Percentiles rank a stretch among this genome's conserved stretches.
phyloP scores from a whole-genome alignment of 2,888 invertebrate species.

The Drosophila mettleri region DNA sequence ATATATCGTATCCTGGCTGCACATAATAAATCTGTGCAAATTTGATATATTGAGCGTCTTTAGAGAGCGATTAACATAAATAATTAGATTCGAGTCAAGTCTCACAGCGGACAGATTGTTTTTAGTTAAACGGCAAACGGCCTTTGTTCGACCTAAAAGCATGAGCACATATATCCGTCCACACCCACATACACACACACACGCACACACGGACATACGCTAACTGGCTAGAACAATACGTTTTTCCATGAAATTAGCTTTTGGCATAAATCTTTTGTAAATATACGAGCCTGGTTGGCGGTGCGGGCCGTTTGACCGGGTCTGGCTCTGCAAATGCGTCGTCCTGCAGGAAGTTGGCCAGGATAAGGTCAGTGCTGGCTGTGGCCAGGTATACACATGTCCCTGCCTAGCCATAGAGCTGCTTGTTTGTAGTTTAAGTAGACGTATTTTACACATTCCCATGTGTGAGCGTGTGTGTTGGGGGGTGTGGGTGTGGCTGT shows the following conservation, averaged over 20 bases:
- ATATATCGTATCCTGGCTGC: slow-evolving; percentile 27
- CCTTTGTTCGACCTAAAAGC: slow-evolving; percentile 67
- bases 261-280: slow-evolving; percentile 77
- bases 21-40: slow-evolving; percentile 59
- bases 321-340: slow-evolving; percentile 36
- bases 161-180: slow-evolving; percentile 4
- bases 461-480: not conserved
- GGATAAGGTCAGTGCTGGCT: slow-evolving; percentile 37
- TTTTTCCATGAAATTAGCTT: slow-evolving; percentile 81
- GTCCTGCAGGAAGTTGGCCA: slow-evolving; percentile 28
- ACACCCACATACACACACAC: slow-evolving; percentile 9
- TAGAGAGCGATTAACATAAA: slow-evolving; percentile 81
- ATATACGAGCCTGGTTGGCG: slow-evolving; percentile 47
- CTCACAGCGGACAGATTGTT: slow-evolving; percentile 51
- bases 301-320: slow-evolving; percentile 10
- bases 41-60: slow-evolving; percentile 73
- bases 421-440: slow-evolving; percentile 57
- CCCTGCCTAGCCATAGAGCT: slow-evolving; percentile 24
- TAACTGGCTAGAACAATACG: slow-evolving; percentile 65
- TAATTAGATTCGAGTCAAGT: slow-evolving; percentile 72
- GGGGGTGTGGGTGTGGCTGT: slow-evolving; percentile 3
- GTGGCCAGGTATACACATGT: slow-evolving; percentile 52
- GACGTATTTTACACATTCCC: slow-evolving; percentile 65
- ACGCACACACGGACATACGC: slow-evolving; percentile 8
- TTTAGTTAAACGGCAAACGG: slow-evolving; percentile 53